These are phyloP conservation scores for Dreissena rostriformis DNA, from an alignment of 1,140 invertebrate species.

Conservation along the genomic window DNA sequence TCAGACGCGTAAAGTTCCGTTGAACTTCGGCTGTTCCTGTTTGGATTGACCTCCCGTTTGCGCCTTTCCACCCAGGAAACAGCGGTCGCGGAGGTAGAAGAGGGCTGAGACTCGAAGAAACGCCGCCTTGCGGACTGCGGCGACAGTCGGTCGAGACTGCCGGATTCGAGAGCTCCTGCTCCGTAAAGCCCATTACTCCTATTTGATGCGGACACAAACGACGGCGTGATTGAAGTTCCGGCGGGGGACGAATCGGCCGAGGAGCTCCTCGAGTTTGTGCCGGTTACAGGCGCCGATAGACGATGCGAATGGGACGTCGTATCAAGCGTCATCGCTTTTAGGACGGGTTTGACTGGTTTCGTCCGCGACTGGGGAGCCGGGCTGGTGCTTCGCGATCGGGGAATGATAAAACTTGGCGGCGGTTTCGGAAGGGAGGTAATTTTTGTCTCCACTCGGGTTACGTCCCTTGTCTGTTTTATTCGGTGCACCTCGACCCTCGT, in stretches of 20 bases:
- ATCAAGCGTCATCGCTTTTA: constrained; percentile 38
- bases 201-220: not conserved
- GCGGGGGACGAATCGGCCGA: constrained; percentile 26
- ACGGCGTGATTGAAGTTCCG: constrained; percentile 16
- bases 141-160: constrained; percentile 60
- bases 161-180: constrained; percentile 18
- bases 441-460: constrained; percentile 18
- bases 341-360: constrained; percentile 32
- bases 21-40: constrained; percentile 50
- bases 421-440: constrained; percentile 51
- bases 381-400: constrained; percentile 38
- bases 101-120: constrained; percentile 66
- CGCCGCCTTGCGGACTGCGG: constrained; percentile 63
- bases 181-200: not conserved
- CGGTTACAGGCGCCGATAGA: constrained; percentile 36
- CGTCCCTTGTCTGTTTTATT: constrained; percentile 56
- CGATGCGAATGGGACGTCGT: constrained; percentile 43
- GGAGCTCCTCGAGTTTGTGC: constrained; percentile 12
- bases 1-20: constrained; percentile 35
- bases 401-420: constrained; percentile 62
- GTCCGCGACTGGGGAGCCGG: constrained; percentile 34
- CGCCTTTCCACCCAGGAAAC: constrained; percentile 67
- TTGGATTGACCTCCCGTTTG: constrained; percentile 26
- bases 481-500: constrained; percentile 41
- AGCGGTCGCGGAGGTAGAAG: constrained; percentile 15